Percentiles rank a stretch among this genome's conserved stretches.
Evolutionary conservation across 2,113 vertebrate species (phyloP).

Genomic region (Sinocyclocheilus rhinocerous): DNA sequence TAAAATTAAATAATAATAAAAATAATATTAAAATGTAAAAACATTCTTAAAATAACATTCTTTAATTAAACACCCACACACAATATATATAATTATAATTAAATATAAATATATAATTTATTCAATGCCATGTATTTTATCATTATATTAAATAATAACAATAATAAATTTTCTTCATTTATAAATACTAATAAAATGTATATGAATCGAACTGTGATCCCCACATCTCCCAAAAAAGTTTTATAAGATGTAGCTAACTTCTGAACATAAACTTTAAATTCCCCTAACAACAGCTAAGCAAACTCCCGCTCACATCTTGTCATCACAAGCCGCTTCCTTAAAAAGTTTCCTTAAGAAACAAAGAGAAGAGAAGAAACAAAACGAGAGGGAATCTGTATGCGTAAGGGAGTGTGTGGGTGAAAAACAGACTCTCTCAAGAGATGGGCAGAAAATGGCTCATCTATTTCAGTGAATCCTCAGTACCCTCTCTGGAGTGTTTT

Average conservation of each 20-base stretch:
- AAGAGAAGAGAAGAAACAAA: conserved; percentile 17
- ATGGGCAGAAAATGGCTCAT: conserved; percentile 42
- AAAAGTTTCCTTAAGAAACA: neutral
- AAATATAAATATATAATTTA: too few relatives aligned
- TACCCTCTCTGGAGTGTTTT: conserved; percentile 40
- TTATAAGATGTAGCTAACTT: neutral
- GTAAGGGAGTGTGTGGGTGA: neutral
- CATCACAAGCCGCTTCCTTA: neutral
- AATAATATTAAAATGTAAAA: too few relatives aligned
- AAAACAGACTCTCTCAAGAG: conserved; percentile 15
- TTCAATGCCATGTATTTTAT: too few relatives aligned
- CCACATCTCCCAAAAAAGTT: too few relatives aligned
- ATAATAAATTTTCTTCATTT: neutral
- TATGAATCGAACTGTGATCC: neutral
- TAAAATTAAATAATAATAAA: neutral
- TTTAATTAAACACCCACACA: too few relatives aligned
- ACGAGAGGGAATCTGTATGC: neutral
- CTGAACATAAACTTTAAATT: neutral
- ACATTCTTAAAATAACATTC: too few relatives aligned
- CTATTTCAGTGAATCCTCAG: conserved; percentile 52
- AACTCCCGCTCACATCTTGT: neutral
- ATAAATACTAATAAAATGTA: neutral
- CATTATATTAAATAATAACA: too few relatives aligned
- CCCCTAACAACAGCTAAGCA: neutral
- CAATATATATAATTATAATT: too few relatives aligned